Base-by-base conservation (phyloP, 2,888 invertebrate species). In the Altica lythri region DNA sequence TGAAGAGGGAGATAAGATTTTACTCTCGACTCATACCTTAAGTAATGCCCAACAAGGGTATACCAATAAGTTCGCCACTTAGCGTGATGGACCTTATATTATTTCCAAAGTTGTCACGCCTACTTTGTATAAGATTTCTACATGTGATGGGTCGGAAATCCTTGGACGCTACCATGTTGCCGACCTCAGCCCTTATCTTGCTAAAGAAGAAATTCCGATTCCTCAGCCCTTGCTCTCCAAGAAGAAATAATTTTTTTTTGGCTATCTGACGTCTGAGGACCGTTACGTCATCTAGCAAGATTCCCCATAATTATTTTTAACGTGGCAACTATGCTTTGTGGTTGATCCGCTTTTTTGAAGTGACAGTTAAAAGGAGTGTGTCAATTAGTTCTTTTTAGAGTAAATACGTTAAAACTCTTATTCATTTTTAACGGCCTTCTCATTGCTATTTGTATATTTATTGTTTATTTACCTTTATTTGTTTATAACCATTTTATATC, bases 61-160 rank as follows among this genome's bases (percentile, higher is more conserved):
- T 16, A 46, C 46, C n/a, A 32, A 34, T n/a, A 55, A 52, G 29
- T 51, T 55, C 14, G 43, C 38, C 10, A 19, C 52, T 4, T 25
- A 37, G 18, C 34, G 38, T 27, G 52, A 52, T 52, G 52, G 46
- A 17, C 51, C 55, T 9, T 50, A 55, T 44, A 25, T 52, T 3
- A 46, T 55, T 13, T 35, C 16, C 13, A 54, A 54, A 17, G 38
- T 44, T 2, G 32, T 54, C 17, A 35, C 37, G 8, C 34, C 53
- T 16, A 48, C 37, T 9, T 48, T 42, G 9, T 45, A 52, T 45
- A 14, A 40, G 16, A 29, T 47, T 27, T 47, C 53, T n/a, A 22
- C 34, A 30, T 10, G 14, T 42, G 44, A 6, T 8, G 25, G 8
- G 5, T 25, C 25, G 8, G 8, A 25, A 25, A 8, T 25, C 8